phyloP scores from a whole-genome alignment of 64 coral and sea anemone genomes.

The Montipora cactus region DNA sequence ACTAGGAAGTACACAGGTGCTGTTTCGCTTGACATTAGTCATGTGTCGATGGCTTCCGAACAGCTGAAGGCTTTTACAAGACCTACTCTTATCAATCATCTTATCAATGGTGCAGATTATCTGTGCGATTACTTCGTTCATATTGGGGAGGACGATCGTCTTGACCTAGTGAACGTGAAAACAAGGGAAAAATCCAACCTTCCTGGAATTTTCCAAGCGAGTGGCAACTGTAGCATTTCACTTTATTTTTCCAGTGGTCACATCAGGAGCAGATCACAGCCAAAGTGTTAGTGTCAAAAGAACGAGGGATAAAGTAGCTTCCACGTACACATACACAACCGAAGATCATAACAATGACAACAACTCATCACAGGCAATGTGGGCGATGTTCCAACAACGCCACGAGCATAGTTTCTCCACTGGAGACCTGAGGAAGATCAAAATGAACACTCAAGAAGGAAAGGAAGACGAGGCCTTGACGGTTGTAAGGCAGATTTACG shows the following conservation, averaged over 20 bases:
- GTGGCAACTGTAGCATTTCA: too few species aligned
- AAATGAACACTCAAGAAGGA: constrained; percentile 36
- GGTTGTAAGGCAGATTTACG: constrained; percentile 62
- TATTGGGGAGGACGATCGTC: constrained; percentile 63
- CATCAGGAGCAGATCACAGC: constrained; percentile 41
- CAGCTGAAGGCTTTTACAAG: constrained; percentile 75
- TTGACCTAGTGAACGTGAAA: constrained; percentile 66
- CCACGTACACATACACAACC: constrained; percentile 62
- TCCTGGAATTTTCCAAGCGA: neutral
- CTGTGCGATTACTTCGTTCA: constrained; percentile 55
- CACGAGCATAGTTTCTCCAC: constrained; percentile 65
- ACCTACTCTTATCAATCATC: neutral
- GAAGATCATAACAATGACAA: constrained; percentile 39
- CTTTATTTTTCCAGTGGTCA: too few species aligned
- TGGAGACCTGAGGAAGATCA: constrained; percentile 45
- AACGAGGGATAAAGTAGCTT: constrained; percentile 45
- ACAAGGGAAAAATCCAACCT: neutral
- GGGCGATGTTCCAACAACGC: constrained; percentile 58
- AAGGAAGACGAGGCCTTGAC: constrained; percentile 62
- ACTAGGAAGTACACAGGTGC: constrained; percentile 56
- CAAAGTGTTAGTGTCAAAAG: constrained; percentile 42
- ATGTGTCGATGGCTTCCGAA: constrained; percentile 56
- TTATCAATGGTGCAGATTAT: constrained; percentile 64
- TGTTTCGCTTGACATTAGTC: constrained; percentile 45
- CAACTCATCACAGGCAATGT: constrained; percentile 57